Conservation (phyloP, 2,888 invertebrate species). For the Tenodera sinensis region DNA sequence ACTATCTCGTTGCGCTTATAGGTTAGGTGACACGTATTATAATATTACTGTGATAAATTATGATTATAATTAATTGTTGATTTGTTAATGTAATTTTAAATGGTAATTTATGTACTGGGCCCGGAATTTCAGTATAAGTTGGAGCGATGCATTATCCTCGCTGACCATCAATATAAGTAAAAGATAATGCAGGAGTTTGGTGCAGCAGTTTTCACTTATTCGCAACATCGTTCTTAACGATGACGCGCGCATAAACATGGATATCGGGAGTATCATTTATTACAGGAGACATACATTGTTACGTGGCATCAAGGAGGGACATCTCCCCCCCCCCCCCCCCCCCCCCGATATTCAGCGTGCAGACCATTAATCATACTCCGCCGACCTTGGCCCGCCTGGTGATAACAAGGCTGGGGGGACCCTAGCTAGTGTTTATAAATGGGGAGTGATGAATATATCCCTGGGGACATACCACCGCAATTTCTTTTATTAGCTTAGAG, state of each 20-base stretch:
- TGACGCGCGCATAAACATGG: neutral
- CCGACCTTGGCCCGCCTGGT: too few relatives aligned
- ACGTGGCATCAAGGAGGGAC: neutral
- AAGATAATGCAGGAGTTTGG: neutral
- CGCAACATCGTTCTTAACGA: too few relatives aligned
- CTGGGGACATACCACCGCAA: too few relatives aligned
- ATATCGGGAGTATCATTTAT: neutral
- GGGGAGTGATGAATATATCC: neutral
- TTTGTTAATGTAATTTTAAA: too few relatives aligned
- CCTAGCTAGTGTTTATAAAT: neutral
- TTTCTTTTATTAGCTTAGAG: too few relatives aligned
- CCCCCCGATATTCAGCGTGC: neutral
- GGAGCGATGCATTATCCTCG: too few relatives aligned
- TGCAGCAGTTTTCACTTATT: neutral
- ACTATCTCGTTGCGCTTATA: too few relatives aligned
- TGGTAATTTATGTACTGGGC: too few relatives aligned
- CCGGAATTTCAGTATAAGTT: too few relatives aligned
- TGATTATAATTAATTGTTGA: too few relatives aligned
- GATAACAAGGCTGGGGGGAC: neutral
- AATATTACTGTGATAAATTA: too few relatives aligned
- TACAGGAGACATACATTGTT: neutral
- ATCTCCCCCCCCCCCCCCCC: neutral
- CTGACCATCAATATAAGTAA: neutral
- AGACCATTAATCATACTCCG: neutral
- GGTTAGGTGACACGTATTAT: too few relatives aligned